A percentile compares a stretch with the other conserved stretches of the same genome.
Conservation (phyloP, 2,797 vertebrate genomes). For the Dipus sagitta region DNA sequence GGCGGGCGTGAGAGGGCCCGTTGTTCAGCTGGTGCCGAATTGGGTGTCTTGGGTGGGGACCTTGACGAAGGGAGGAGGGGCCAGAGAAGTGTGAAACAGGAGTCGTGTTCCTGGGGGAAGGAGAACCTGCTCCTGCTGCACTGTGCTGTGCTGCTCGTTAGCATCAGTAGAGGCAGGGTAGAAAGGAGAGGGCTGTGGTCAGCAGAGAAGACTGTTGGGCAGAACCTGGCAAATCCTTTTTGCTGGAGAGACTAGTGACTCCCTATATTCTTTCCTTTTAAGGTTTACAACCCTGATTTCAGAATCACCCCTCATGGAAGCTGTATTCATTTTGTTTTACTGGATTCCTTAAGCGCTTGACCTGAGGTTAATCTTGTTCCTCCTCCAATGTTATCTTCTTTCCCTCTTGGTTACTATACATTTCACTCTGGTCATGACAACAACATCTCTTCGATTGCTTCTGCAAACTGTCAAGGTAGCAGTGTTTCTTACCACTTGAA, state of each 20-base stretch:
- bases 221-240: constrained; percentile 1
- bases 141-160: neutral
- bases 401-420: neutral
- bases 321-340: constrained; percentile 35
- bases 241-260: neutral
- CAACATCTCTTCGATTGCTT: neutral
- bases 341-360: constrained; percentile 61
- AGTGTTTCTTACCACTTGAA: constrained; percentile 50
- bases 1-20: neutral
- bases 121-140: neutral
- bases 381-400: neutral
- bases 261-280: neutral
- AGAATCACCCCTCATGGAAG: constrained; percentile 45
- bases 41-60: neutral
- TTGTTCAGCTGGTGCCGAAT: constrained; percentile 16
- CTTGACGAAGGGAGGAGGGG: constrained; percentile 12
- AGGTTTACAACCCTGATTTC: constrained; percentile 48
- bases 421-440: constrained; percentile 53
- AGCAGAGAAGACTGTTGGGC: neutral
- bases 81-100: neutral
- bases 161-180: neutral
- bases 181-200: neutral
- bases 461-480: constrained; percentile 1
- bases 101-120: neutral
- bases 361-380: constrained; percentile 35